These are phyloP conservation scores for Calcarius lapponicus DNA, from an alignment of 2,797 vertebrate species.

Conservation along the genomic window DNA sequence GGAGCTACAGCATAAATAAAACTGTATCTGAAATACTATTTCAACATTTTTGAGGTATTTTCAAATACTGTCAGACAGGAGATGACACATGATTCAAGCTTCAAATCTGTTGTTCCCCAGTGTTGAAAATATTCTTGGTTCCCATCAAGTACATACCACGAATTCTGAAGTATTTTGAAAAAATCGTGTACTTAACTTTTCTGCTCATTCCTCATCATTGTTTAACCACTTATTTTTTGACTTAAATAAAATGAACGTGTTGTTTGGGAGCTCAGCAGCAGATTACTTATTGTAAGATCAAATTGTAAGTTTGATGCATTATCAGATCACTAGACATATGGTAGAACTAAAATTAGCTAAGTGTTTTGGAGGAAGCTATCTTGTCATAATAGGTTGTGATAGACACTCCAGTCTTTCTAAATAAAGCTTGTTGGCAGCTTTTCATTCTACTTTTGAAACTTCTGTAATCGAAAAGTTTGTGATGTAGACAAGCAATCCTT, in stretches of 20 bases:
- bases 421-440: background rate
- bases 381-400: background rate
- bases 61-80: background rate
- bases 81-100: background rate
- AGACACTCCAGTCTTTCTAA: background rate
- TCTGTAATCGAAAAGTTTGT: background rate
- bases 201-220: background rate
- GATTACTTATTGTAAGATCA: background rate
- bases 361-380: background rate
- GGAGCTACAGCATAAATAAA: background rate
- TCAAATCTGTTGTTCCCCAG: background rate
- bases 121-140: background rate
- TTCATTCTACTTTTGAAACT: background rate
- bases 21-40: background rate
- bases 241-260: background rate
- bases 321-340: background rate
- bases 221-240: background rate
- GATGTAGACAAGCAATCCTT: background rate
- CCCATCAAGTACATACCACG: background rate
- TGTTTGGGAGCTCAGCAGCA: background rate
- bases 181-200: background rate
- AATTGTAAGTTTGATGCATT: background rate
- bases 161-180: background rate
- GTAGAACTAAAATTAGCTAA: background rate
- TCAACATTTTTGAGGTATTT: background rate